Evolutionary conservation across 37 sponge, comb jelly and placozoan species (phyloP), one percentile per base, ranked within the genome.

Genomic region (Cliona cf. orientalis): DNA sequence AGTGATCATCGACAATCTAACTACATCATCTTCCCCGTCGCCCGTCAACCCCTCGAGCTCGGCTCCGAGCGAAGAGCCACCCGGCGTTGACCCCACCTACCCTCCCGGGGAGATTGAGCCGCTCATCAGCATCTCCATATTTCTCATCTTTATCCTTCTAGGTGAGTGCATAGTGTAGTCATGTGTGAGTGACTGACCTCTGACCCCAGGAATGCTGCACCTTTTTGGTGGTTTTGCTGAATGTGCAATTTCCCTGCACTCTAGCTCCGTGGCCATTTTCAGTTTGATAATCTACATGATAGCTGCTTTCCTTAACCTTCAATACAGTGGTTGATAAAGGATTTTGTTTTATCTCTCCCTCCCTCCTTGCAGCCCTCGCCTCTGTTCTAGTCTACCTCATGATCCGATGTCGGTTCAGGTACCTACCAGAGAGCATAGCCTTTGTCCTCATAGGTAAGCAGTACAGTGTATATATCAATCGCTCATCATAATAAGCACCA

Each of bases 391-490:
- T 95, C 34, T 79, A 92, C 63, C 58, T 92, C 25, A 86, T 95
- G 40, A 97, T 95, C 68, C 84, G 90, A 63, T 85, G 82, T 78
- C 90, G 90, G 72, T 76, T 95, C 66, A 95, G 92, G 71, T 92
- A 77, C 59, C 72, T 97, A 0, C 98, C 98, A 12, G 98, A 97
- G 75, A 97, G 98, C 71, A 95, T 97, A n/a, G 91, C 89, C 43
- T 79, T 92, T 34, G 91, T 97, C 0, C 36, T 97, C 33, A 85
- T 97, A 23, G 97, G 97, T 94, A 28, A 83, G 90, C 67, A 4
- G 29, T 38, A 14, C 53, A 19, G 14, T 14, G 14, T 49, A 14
- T 49, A 62, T 19, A 21, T 62, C 14, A 62, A 19, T 21, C 29
- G 23, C 31, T 62, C 64, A 19, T 62, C 31, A 19, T 21, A 26